Conservation (phyloP, 1,140 invertebrate species). For the Cydia pomonella region DNA sequence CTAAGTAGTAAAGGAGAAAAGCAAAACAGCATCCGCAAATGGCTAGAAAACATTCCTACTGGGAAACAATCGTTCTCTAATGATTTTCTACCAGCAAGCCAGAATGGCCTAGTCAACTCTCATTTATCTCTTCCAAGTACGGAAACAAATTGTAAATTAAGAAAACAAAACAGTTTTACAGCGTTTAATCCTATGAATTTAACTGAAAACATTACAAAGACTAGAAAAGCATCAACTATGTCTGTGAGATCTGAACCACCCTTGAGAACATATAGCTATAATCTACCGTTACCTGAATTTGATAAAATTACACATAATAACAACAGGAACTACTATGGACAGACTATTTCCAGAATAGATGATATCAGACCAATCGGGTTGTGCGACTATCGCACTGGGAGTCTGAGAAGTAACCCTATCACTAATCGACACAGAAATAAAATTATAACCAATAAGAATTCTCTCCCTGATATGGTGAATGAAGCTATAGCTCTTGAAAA, state of each 20-base stretch:
- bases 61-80: conserved; percentile 58
- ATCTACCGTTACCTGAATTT: conserved; percentile 70
- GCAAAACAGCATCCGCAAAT: conserved; percentile 86
- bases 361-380: conserved; percentile 60
- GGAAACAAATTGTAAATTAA: conserved; percentile 53
- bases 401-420: conserved; percentile 46
- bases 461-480: conserved; percentile 83
- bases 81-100: conserved; percentile 51
- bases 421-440: conserved; percentile 57
- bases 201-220: conserved; percentile 47
- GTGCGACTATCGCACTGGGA: conserved; percentile 51
- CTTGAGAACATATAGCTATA: conserved; percentile 58
- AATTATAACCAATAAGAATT: conserved; percentile 72
- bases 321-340: conserved; percentile 48
- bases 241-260: conserved; percentile 75
- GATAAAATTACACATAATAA: conserved; percentile 44
- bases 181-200: conserved; percentile 45
- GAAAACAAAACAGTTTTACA: conserved; percentile 65
- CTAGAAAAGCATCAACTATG: conserved; percentile 58
- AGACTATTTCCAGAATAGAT: conserved; percentile 56
- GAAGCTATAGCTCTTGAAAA: conserved; percentile 82
- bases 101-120: conserved; percentile 60
- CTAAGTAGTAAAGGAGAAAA: conserved; percentile 83
- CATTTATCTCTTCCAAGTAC: conserved; percentile 58
- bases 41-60: conserved; percentile 88